Conservation (phyloP, 2,797 vertebrate species). For the Psittacula echo region DNA sequence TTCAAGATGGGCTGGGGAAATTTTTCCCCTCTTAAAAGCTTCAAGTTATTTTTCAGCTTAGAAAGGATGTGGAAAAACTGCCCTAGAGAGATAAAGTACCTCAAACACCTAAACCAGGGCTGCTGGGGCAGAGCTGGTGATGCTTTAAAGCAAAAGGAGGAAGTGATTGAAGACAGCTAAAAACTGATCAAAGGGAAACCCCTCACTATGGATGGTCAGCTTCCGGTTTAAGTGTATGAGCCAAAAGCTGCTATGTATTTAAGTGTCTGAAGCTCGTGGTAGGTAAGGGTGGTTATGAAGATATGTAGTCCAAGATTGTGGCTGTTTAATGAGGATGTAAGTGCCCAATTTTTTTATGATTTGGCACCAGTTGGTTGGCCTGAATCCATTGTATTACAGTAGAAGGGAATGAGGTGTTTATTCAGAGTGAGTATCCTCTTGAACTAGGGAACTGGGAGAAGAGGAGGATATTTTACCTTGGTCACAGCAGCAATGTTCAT, state of each 20-base stretch:
- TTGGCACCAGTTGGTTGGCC: background rate
- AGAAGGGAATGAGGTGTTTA: background rate
- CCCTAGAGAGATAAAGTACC: background rate
- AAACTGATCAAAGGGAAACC: background rate
- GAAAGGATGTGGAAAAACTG: background rate
- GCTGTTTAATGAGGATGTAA: background rate
- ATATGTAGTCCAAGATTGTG: rapidly evolving
- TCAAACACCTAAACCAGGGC: background rate
- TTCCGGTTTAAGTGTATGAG: background rate
- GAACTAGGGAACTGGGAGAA: background rate
- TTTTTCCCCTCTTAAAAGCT: rapidly evolving
- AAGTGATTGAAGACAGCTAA: background rate
- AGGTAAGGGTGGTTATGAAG: background rate
- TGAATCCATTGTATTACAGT: background rate
- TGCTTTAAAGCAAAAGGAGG: background rate
- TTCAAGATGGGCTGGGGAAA: background rate
- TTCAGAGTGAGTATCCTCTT: background rate
- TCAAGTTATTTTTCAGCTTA: background rate
- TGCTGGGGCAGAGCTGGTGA: background rate
- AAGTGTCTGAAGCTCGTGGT: rapidly evolving
- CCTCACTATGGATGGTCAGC: rapidly evolving
- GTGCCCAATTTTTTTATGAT: background rate
- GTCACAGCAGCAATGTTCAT: background rate
- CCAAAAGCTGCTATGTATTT: background rate
- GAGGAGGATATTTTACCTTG: background rate